Evolutionary conservation across 2,797 vertebrate species (phyloP).

Genomic region (Sarcophilus harrisii): DNA sequence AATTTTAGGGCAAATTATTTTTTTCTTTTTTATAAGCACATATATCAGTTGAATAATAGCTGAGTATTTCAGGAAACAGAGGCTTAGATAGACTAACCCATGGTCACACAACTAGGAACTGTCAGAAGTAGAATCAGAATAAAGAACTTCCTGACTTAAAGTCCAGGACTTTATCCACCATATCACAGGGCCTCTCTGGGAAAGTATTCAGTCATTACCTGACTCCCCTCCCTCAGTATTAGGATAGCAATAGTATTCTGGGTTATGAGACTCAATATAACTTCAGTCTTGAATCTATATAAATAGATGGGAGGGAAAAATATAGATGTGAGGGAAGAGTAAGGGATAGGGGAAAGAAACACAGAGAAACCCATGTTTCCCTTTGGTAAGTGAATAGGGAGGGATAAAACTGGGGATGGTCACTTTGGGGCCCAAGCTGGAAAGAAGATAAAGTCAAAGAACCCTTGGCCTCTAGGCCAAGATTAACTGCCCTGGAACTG

Average conservation of each 20-base stretch:
- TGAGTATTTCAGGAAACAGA: neutral
- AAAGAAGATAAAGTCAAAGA: neutral
- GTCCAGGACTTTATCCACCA: neutral
- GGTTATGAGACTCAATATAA: neutral
- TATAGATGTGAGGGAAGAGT: neutral
- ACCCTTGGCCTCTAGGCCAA: neutral
- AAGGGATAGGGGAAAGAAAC: neutral
- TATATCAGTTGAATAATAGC: neutral
- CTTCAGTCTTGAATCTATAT: neutral
- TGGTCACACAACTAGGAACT: neutral
- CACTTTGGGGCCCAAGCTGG: neutral
- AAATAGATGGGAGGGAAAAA: conserved; percentile 1
- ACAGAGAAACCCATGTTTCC: neutral
- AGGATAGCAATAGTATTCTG: conserved; percentile 32
- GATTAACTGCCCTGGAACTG: neutral
- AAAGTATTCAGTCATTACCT: neutral
- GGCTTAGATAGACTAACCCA: neutral
- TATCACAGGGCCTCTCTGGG: neutral
- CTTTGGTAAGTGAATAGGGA: neutral
- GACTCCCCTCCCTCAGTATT: neutral
- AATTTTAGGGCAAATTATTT: neutral
- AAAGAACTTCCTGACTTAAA: neutral
- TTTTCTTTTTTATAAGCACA: neutral
- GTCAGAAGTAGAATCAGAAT: neutral
- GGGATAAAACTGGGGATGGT: neutral